phyloP scores from a whole-genome alignment of 2,888 invertebrate genomes.

The Nemurella pictetii region DNA sequence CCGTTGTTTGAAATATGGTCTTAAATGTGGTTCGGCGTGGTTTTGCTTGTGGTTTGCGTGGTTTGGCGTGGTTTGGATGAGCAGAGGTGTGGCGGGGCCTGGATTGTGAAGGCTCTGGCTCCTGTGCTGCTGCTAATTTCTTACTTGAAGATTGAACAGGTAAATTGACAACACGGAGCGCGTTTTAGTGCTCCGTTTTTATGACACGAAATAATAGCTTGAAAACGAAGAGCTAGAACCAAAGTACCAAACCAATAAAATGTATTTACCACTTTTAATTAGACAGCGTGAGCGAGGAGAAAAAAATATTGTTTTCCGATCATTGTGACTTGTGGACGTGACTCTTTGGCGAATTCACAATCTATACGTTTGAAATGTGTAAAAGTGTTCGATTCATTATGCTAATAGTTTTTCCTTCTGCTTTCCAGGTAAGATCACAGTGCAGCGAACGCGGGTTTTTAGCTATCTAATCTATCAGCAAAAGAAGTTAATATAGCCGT shows the following conservation, averaged over 20 bases:
- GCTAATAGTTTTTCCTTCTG: not conserved
- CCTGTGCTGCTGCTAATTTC: no score
- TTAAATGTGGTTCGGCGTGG: no score
- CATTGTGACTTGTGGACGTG: not conserved
- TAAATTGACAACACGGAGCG: no score
- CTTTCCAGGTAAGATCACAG: conserved; percentile 7
- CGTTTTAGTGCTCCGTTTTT: not conserved
- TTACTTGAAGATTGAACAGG: no score
- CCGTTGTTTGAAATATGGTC: no score
- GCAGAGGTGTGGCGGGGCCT: no score
- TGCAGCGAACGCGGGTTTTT: not conserved
- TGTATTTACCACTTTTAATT: not conserved
- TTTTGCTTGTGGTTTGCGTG: no score
- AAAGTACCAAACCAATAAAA: not conserved
- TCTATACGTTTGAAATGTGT: not conserved
- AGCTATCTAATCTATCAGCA: not conserved
- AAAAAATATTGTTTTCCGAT: not conserved
- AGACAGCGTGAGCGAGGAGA: not conserved
- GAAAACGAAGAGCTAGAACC: no score
- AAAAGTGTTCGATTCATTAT: not conserved
- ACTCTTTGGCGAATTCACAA: not conserved
- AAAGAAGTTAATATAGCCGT: not conserved
- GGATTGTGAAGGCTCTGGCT: no score
- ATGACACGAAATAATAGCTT: not conserved
- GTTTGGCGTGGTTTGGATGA: no score